Base-by-base conservation (phyloP, 2,888 invertebrate species). In the Nomada goodeniana region DNA sequence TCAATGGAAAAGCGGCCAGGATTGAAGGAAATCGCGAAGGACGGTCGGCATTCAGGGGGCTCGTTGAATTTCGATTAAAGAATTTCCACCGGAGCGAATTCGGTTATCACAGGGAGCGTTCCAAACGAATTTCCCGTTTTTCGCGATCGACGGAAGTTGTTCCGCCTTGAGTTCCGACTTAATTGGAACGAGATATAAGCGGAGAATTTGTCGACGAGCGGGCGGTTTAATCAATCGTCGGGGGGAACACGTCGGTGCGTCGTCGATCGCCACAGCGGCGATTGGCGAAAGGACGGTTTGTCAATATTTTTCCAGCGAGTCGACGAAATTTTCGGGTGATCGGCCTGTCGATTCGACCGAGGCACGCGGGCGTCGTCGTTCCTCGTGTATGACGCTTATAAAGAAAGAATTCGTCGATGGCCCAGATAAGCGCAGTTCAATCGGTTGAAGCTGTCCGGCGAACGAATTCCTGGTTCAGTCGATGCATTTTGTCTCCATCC, bases 401-500 rank as follows among this genome's bases (percentile, higher is more conserved):
- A 29, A 65, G 52, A 50, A n/a, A 20, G 52, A 36, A 13, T 36
- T 53, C 52, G n/a, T 36, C 65, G 13, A 13, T 64, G n/a, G 50
- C 50, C 29, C n/a, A 52, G 50, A 36, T 36, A 36, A 1, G 36
- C 7, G 47, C n/a, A 64, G 26, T 26, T 50, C 29, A 42, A 64
- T 29, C 47, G 15, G 64, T 64, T 50, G 29, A 47, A 64, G 47
- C 64, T n/a, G 50, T 10, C 42, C 3, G n/a, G 26, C 26, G 29
- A 64, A 52, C 50, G 64, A 64, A 52, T 64, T 64, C 29, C 50
- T 29, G 64, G 18, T n/a, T 47, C 64, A 29, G 50, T 0, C 10
- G 29, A 7, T n/a, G 26, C 23, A 7, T 44, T 61, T 44, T 52
- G 9, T 52, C 52, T n/a, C n/a, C 26, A 7, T 65, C 18, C n/a